Evolutionary conservation across 2,113 vertebrate genomes (phyloP).

Genomic region (Microtus montanus): DNA sequence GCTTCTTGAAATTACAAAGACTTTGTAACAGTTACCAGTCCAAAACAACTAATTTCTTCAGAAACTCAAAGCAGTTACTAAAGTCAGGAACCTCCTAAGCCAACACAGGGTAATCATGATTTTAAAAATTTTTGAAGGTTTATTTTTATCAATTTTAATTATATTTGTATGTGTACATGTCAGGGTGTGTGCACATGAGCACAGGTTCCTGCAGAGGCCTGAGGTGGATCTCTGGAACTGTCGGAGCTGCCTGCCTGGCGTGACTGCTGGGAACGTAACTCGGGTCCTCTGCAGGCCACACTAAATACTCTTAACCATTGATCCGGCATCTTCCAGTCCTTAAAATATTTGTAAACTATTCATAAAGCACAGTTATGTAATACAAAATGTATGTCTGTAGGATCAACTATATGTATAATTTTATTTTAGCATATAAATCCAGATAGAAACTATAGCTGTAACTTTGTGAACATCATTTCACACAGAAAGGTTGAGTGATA

Average conservation of each 20-base stretch:
- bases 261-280: neutral
- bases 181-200: neutral
- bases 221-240: neutral
- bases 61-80: conserved; percentile 28
- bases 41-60: conserved; percentile 41
- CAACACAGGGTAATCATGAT: conserved; percentile 27
- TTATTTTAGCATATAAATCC: conserved; percentile 44
- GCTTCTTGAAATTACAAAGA: conserved; percentile 30
- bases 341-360: neutral
- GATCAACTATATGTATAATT: conserved; percentile 26
- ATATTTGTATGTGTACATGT: neutral
- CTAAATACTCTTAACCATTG: neutral
- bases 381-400: neutral
- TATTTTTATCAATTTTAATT: neutral
- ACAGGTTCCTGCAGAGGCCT: neutral
- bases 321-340: neutral
- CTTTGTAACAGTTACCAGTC: conserved; percentile 9
- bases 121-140: neutral
- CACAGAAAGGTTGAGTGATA: conserved; percentile 12
- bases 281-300: neutral
- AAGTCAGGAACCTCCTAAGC: neutral
- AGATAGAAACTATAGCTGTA: neutral
- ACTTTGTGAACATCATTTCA: conserved; percentile 8
- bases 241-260: rapidly evolving
- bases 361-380: neutral